Evolutionary conservation across 2,888 invertebrate genomes (phyloP).

Genomic region (Chromoteleia sp.): DNA sequence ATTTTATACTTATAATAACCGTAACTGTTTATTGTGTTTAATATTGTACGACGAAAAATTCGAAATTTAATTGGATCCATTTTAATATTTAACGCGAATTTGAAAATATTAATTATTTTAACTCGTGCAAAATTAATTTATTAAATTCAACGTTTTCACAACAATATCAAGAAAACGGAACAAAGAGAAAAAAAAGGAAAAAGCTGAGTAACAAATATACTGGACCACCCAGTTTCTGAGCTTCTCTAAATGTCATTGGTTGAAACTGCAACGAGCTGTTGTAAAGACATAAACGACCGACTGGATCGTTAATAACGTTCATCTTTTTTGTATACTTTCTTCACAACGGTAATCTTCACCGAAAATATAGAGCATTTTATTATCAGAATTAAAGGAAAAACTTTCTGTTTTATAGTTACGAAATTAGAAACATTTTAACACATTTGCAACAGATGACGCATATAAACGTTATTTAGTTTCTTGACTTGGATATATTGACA

Average conservation of each 20-base stretch:
- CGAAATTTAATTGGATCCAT: too few relatives aligned
- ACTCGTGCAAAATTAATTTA: background rate
- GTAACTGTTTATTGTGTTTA: too few relatives aligned
- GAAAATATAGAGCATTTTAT: conserved; percentile 21
- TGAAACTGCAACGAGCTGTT: conserved; percentile 46
- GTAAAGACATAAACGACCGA: conserved; percentile 50
- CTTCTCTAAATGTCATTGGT: conserved; percentile 51
- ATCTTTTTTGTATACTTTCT: conserved; percentile 17
- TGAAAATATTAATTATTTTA: background rate
- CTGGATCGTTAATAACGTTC: conserved; percentile 50
- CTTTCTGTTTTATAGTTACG: background rate
- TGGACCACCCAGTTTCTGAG: conserved; percentile 41
- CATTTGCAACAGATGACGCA: too few relatives aligned
- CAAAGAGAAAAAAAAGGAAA: conserved; percentile 26
- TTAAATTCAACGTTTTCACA: conserved; percentile 18
- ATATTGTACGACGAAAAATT: too few relatives aligned
- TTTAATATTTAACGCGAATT: too few relatives aligned
- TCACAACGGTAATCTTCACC: conserved; percentile 11
- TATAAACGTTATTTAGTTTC: too few relatives aligned
- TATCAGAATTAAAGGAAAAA: background rate
- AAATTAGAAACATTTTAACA: background rate
- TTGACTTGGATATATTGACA: too few relatives aligned
- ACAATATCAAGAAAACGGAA: conserved; percentile 5
- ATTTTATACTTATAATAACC: too few relatives aligned
- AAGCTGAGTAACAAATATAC: conserved; percentile 29